These are phyloP conservation scores for Lucilia sericata DNA, from an alignment of 1,140 invertebrate genomes.

Conservation along the genomic window DNA sequence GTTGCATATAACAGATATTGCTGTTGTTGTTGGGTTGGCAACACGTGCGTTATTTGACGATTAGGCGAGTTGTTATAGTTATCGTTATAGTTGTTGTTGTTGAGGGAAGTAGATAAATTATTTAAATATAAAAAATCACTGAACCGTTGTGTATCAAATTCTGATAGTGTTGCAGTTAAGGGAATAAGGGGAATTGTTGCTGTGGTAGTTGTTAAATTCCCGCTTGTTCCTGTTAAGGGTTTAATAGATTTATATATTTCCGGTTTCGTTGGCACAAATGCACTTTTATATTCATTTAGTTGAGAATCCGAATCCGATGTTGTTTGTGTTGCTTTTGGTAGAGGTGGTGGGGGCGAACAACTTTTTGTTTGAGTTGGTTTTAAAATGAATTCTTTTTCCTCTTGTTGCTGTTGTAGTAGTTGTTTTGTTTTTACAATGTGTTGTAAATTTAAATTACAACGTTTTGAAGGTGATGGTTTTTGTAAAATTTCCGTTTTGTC, in stretches of 20 bases:
- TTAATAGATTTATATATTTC: conserved; percentile 20
- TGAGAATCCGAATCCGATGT: neutral
- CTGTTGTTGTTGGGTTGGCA: conserved; percentile 27
- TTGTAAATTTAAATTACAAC: conserved; percentile 37
- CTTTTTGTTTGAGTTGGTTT: neutral
- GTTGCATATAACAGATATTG: neutral
- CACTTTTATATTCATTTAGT: conserved; percentile 40
- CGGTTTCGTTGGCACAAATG: conserved; percentile 47
- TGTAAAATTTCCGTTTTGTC: neutral
- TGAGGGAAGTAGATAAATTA: conserved; percentile 42
- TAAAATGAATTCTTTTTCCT: neutral
- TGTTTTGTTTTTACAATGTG: conserved; percentile 45
- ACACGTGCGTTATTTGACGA: conserved; percentile 16
- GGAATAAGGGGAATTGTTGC: conserved; percentile 4
- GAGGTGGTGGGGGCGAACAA: conserved; percentile 30
- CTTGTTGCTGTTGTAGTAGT: conserved; percentile 18
- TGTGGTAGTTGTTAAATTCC: neutral
- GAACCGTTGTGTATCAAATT: conserved; percentile 47
- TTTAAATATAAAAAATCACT: conserved; percentile 42
- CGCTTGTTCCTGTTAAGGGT: neutral
- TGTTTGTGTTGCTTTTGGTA: neutral
- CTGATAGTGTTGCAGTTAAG: neutral
- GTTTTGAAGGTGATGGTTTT: conserved; percentile 31
- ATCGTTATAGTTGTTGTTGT: conserved; percentile 40
- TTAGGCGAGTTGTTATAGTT: conserved; percentile 27